These are phyloP conservation scores for Crossocerus cetratus DNA, from an alignment of 2,888 invertebrate genomes.

Conservation along the genomic window DNA sequence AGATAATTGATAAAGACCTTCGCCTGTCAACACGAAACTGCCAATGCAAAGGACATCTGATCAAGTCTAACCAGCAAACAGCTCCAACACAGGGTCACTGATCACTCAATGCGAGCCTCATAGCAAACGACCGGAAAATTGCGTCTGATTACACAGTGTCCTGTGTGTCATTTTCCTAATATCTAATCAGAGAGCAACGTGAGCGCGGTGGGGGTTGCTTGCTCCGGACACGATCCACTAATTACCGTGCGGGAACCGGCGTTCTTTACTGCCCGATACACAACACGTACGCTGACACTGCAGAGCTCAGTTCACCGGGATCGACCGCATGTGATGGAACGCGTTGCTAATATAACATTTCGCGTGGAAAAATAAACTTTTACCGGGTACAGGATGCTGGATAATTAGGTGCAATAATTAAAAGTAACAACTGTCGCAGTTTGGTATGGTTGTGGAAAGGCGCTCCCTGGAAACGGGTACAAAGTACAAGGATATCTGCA, in stretches of 20 bases:
- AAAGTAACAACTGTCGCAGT: no score
- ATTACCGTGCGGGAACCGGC: conserved; percentile 7
- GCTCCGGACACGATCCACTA: conserved; percentile 25
- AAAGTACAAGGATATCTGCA: conserved; percentile 29
- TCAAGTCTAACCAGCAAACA: conserved; percentile 1
- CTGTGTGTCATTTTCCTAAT: conserved; percentile 6
- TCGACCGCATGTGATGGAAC: no score
- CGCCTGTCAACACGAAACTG: neutral
- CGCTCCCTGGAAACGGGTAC: conserved; percentile 14
- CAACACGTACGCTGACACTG: no score
- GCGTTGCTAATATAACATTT: no score
- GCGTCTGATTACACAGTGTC: neutral
- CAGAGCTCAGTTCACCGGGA: no score
- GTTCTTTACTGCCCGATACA: conserved; percentile 4
- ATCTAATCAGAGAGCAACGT: conserved; percentile 4
- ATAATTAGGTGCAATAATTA: no score
- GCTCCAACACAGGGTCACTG: no score
- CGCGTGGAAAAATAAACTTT: no score
- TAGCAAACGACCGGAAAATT: conserved; percentile 12
- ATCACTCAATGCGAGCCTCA: neutral
- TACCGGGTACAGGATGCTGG: no score
- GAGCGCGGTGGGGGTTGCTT: neutral
- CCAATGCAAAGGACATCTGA: neutral
- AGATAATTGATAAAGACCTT: conserved; percentile 4
- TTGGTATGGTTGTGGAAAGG: no score